phyloP scores from a whole-genome alignment of 2,797 vertebrate genomes.

The Gadopsis marmoratus region DNA sequence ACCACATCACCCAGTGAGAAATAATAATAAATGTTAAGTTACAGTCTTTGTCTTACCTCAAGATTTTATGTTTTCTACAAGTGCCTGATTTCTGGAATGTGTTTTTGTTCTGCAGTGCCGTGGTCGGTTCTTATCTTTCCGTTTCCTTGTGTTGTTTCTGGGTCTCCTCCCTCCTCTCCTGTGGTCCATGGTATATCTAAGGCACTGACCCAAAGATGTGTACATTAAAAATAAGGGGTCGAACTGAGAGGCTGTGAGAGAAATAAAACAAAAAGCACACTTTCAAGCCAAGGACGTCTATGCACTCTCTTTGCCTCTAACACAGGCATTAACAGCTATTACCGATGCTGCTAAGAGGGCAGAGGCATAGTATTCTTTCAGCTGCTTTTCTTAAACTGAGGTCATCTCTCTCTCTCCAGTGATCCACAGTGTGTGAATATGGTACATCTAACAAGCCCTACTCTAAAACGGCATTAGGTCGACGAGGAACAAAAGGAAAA shows the following conservation, averaged over 20 bases:
- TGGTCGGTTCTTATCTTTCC: constrained; percentile 55
- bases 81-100: constrained; percentile 84
- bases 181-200: constrained; percentile 48
- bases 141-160: constrained; percentile 53
- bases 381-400: constrained; percentile 60
- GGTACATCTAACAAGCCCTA: constrained; percentile 71
- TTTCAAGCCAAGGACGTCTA: constrained; percentile 77
- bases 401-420: constrained; percentile 53
- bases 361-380: constrained; percentile 57
- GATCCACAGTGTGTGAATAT: constrained; percentile 68
- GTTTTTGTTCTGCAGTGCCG: constrained; percentile 78
- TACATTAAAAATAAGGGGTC: constrained; percentile 52
- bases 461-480: constrained; percentile 52
- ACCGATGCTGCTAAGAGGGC: constrained; percentile 58
- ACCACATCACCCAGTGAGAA: constrained; percentile 53
- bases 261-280: constrained; percentile 66
- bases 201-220: constrained; percentile 77
- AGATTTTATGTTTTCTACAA: constrained; percentile 73
- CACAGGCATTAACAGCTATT: constrained; percentile 62
- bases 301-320: constrained; percentile 75
- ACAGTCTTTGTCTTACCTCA: constrained; percentile 77
- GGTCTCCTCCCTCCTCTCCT: constrained; percentile 56
- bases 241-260: constrained; percentile 42
- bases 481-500: constrained; percentile 46
- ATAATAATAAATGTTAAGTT: constrained; percentile 31